These are phyloP conservation scores for Phaenicophaeus curvirostris DNA, from an alignment of 2,797 vertebrate species.

Conservation along the genomic window DNA sequence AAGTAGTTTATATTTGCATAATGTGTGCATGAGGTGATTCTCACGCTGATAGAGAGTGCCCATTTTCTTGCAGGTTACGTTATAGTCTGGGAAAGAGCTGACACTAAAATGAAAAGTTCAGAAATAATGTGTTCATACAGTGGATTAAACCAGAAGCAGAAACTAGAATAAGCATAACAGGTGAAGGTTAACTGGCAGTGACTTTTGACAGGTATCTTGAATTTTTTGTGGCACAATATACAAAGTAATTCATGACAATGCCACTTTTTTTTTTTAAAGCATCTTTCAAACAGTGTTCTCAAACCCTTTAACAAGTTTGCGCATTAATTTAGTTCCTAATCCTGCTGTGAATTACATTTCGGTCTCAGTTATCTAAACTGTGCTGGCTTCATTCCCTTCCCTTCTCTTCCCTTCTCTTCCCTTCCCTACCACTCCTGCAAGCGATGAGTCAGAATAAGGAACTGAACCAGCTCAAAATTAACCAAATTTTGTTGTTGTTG, in stretches of 20 bases:
- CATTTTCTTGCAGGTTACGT: neutral
- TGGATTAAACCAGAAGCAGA: neutral
- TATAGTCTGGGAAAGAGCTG: neutral
- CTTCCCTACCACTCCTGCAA: neutral
- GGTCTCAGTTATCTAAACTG: neutral
- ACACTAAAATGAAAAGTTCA: neutral
- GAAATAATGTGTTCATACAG: neutral
- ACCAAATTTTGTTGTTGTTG: neutral
- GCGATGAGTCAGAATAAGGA: neutral
- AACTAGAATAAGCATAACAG: neutral
- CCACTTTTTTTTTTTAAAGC: neutral
- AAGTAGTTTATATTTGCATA: neutral
- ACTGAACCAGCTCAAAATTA: conserved; percentile 14
- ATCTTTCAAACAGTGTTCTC: neutral
- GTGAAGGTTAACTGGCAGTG: neutral
- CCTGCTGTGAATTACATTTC: neutral
- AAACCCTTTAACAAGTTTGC: neutral
- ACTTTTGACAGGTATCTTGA: neutral
- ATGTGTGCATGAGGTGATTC: fast-evolving
- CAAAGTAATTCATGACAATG: neutral
- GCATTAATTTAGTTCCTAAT: neutral
- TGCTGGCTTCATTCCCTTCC: neutral
- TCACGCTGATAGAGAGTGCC: neutral
- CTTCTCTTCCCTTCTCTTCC: no score
- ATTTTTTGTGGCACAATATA: neutral